Base-by-base conservation (phyloP, 2,113 vertebrate species). In the Chionis minor region DNA sequence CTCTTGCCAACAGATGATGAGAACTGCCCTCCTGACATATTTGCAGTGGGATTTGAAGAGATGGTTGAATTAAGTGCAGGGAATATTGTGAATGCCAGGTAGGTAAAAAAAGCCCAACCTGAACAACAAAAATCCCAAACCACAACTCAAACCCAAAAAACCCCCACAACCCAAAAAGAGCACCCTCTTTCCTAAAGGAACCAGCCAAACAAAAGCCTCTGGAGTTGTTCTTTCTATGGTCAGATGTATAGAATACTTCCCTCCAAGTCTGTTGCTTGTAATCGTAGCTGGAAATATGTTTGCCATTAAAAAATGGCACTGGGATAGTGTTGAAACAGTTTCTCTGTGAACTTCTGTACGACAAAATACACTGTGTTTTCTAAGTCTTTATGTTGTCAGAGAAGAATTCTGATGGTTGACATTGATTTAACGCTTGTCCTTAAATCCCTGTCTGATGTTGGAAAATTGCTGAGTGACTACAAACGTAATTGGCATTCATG, bases 41-140 rank as follows among this genome's bases (percentile, higher is more conserved):
- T 98, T 98, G 98, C 98, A 27, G 97, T 99, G 75, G 98, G 98
- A 49, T 99, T 99, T 94, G 98, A 99, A 92, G 98, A 99, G 89
- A 99, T 99, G 98, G 98, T 99, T 94, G 98, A 99, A 51, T 95
- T 99, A 94, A 99, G 88, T 52, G 98, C 98, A 5, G 98, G 98
- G 52, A 99, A 99, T 88, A 99, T 99, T 86, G 98, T 98, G 84
- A 99, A 98, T 88, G 98, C 98, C 81, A 98, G 98, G 98, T 99
- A 87, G 7, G 97, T 49, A 12, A 58, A 73, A 5, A 12, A 26
- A 19, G 16, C 71, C 69, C 44, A 6, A 14, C 12, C 8, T 16
- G n/a, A 69, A 49, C 18, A 61, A 56, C 6, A 40, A 17, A 70
- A 38, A 56, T 3, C 11, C 7, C 55, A 69, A 12, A 10, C 5